Base-by-base conservation (phyloP, 2,113 vertebrate genomes). In the Daubentonia madagascariensis region DNA sequence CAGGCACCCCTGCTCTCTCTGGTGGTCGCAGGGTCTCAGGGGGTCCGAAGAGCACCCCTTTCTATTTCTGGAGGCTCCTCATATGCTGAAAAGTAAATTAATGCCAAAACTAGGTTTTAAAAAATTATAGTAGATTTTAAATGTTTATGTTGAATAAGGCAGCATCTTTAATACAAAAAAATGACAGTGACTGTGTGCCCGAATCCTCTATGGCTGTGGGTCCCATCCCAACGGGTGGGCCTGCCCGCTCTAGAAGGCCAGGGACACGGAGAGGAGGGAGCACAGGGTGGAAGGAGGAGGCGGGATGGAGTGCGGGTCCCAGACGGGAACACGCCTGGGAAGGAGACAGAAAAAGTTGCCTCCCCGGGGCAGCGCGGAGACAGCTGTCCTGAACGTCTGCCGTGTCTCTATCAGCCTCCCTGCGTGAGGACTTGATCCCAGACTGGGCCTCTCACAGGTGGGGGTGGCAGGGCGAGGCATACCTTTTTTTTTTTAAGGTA, bases 1-100 rank as follows among this genome's bases (percentile, higher is more conserved):
- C 4, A 5, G 11, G 32, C 35, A 5, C 6, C 20, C 81, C 23
- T 45, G 2, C 30, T 13, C 2, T 76, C 59, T n/a, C 20, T 10
- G 88, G 28, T 17, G 37, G 28, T 3, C 18, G 35, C 50, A 43
- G 22, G 32, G 40, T 8, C 81, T 68, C 52, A 48, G 10, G 18
- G 14, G 57, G 61, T 32, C 16, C 4, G 18, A 14, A 8, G 37
- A 7, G 20, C 30, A 1, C 25, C 43, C 40, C 68, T 76, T 75
- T 23, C 59, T 45, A 2, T 30, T 45, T 52, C 73, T 8, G 12
- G 5, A 32, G 32, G 3, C 8, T 11, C 65, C 48, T 0, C 1
- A 28, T 43, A 0, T 0, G 70, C 37, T 32, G 14, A 4, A 63
- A 59, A 30, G 28, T 16, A 10, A 57, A 72, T 23, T 12, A 12